Evolutionary conservation across 2,888 invertebrate species (phyloP), one percentile per base, ranked within the genome.

Genomic region (Eupithecia dodoneata): DNA sequence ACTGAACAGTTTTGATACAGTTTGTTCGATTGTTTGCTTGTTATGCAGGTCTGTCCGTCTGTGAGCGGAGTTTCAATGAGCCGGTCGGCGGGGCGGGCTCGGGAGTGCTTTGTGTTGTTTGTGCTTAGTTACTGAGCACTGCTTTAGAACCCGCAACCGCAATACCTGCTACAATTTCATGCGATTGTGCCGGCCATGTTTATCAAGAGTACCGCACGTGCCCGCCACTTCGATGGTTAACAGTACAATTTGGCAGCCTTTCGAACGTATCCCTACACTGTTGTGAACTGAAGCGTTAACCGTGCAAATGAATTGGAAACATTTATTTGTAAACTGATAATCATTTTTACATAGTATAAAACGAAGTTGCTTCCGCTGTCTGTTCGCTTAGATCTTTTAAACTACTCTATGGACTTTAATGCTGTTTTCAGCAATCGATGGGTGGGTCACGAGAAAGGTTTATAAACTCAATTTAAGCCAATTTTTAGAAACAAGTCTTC

Each of bases 1-100:
- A 88, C 89, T 88, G 87, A 63, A 90, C 89, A 87, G 88, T 90
- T 92, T 89, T 89, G 83, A 89, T 90, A 90, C 89, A 83, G 85
- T 81, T 89, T 89, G 87, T 89, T 85, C 79, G 76, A 79, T 76
- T 79, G 79, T 79, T 79, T 76, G 76, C 74, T 76, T 74, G 79
- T 77, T 79, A 76, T 72, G 49, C 79, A 77, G 77, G 77, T 75
- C 63, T 73, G 69, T 15, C 45, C 45, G 63, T 49, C 49, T 66
- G 73, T 69, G 74, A 30, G 52, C 81, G 83, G 86, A 86, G 88
- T 85, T 84, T 83, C 85, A 84, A 84, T 86, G 82, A 81, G 83
- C 82, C 76, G 71, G 76, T 84, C 84, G 82, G 85, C 79, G 82
- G 82, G 55, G 9, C 55, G 9, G 59, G 63, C 59, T 59, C 59